phyloP scores from a whole-genome alignment of 2,888 invertebrate species.

The Villa cingulata region DNA sequence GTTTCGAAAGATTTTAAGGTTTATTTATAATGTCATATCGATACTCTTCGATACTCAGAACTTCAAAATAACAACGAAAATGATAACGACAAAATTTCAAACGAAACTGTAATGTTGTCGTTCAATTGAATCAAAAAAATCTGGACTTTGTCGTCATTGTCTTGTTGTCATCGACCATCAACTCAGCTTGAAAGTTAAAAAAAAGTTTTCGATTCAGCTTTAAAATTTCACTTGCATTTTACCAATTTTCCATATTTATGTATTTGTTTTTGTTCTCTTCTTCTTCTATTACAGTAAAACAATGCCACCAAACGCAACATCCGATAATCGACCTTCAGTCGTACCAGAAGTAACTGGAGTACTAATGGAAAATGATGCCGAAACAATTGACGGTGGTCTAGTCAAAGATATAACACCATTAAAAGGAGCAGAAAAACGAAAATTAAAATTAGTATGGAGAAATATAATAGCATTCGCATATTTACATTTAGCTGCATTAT shows the following conservation, averaged over 20 bases:
- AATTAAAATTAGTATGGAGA: constrained; percentile 60
- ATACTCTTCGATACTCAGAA: too few relatives aligned
- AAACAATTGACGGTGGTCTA: constrained; percentile 47
- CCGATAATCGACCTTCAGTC: constrained; percentile 32
- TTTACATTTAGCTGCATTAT: constrained; percentile 60
- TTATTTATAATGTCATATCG: too few relatives aligned
- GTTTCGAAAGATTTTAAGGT: too few relatives aligned
- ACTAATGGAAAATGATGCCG: constrained; percentile 50
- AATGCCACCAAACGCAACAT: constrained; percentile 44
- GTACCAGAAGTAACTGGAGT: constrained; percentile 40
- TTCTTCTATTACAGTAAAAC: constrained; percentile 14
- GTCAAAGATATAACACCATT: constrained; percentile 42
- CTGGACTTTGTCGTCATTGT: too few relatives aligned
- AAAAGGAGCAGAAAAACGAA: constrained; percentile 43
- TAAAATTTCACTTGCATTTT: background rate
- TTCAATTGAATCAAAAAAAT: too few relatives aligned
- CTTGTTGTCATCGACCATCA: too few relatives aligned
- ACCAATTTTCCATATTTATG: background rate
- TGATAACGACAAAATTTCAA: too few relatives aligned
- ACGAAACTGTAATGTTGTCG: too few relatives aligned
- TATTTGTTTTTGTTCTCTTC: too few relatives aligned
- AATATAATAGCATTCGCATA: constrained; percentile 67
- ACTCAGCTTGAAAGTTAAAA: too few relatives aligned
- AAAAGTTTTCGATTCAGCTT: too few relatives aligned
- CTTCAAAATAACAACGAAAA: too few relatives aligned